A percentile compares a stretch with the other conserved stretches of the same genome.
These are phyloP conservation scores for Drosophila nebulosa DNA, from an alignment of 1,140 invertebrate species.

Conservation along the genomic window DNA sequence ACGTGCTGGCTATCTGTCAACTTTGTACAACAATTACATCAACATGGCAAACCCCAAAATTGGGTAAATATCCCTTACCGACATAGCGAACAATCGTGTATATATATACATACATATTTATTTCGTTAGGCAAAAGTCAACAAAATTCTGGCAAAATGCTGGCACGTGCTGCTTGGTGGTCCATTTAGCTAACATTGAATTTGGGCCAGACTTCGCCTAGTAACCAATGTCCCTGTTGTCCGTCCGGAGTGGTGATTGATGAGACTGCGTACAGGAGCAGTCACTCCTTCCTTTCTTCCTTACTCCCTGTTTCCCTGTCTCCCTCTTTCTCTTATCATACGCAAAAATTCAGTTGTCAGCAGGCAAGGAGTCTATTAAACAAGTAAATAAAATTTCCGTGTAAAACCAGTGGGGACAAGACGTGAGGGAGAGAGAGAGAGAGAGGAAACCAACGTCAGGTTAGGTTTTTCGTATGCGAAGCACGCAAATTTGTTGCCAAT, in stretches of 20 bases:
- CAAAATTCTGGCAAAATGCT: constrained; percentile 7
- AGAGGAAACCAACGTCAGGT: neutral
- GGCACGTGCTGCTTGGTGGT: neutral
- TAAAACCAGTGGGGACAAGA: neutral
- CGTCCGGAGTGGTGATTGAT: constrained; percentile 33
- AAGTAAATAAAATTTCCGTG: constrained; percentile 3
- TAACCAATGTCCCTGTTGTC: constrained; percentile 19
- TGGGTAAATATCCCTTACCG: neutral
- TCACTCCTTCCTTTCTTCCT: constrained; percentile 7
- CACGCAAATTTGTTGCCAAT: constrained; percentile 20
- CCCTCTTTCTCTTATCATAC: neutral
- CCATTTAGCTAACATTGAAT: neutral
- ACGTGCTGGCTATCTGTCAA: constrained; percentile 13
- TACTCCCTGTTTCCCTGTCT: neutral
- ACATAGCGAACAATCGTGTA: neutral
- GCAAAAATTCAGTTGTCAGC: constrained; percentile 11
- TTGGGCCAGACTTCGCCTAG: neutral
- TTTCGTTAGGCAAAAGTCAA: constrained; percentile 11
- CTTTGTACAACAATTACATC: neutral
- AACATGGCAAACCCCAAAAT: constrained; percentile 8
- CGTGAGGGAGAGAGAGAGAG: neutral
- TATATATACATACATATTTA: neutral
- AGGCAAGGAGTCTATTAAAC: constrained; percentile 6
- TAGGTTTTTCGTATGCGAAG: constrained; percentile 2
- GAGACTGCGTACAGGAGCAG: constrained; percentile 21